Conservation (phyloP, 2,113 vertebrate species). For the Scartelaos histophorus region DNA sequence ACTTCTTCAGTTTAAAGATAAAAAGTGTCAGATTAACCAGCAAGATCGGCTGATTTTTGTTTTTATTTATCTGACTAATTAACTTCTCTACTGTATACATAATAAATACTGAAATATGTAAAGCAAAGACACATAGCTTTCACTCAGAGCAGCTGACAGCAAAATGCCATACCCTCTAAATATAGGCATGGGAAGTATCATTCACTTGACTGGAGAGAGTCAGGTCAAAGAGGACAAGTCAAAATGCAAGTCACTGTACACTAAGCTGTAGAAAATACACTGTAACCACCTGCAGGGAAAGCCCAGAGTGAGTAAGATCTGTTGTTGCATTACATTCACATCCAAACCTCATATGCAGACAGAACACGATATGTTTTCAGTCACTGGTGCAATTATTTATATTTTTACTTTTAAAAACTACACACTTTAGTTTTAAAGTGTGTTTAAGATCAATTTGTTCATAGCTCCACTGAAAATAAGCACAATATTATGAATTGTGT, state of each 20-base stretch:
- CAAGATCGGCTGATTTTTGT: background rate
- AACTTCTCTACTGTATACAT: no score
- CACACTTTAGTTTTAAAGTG: no score
- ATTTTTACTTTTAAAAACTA: no score
- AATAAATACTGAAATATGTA: background rate
- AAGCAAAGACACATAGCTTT: background rate
- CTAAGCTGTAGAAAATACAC: background rate
- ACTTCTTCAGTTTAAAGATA: no score
- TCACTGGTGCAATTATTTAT: no score
- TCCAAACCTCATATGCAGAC: no score
- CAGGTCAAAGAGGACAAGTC: background rate
- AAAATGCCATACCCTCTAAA: background rate
- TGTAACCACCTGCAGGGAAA: background rate
- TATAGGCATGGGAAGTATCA: background rate
- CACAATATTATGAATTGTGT: no score
- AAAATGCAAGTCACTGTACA: background rate
- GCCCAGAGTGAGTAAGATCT: background rate
- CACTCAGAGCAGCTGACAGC: background rate
- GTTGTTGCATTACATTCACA: background rate
- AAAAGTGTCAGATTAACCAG: background rate
- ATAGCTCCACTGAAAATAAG: no score
- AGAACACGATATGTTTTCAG: no score
- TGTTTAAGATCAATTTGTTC: no score
- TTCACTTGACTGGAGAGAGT: background rate
- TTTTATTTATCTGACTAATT: background rate